phyloP scores from a whole-genome alignment of 2,797 vertebrate species.

The Urophycis tenuis region DNA sequence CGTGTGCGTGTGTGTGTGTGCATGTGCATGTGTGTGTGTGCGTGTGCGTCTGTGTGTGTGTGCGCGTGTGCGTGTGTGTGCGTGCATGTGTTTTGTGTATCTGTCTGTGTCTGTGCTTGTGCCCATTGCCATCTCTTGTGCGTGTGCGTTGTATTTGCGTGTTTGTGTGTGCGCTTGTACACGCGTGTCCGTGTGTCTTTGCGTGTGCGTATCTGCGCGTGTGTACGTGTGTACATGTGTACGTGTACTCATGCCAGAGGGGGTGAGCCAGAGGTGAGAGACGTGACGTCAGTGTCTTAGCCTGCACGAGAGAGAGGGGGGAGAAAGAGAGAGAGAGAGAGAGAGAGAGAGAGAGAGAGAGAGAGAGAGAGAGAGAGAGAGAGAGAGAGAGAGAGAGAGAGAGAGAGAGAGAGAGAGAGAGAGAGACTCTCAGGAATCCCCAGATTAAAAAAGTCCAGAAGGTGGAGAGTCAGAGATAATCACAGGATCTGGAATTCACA shows the following conservation, averaged over 20 bases:
- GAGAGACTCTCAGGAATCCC: conserved; percentile 83
- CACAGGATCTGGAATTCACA: conserved; percentile 96
- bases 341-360: too few relatives aligned
- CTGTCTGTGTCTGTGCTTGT: too few relatives aligned
- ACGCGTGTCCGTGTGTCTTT: background rate
- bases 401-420: background rate
- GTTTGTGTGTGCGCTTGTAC: too few relatives aligned
- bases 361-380: too few relatives aligned
- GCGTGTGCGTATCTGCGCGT: background rate
- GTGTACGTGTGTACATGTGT: conserved; percentile 5
- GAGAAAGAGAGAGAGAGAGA: too few relatives aligned
- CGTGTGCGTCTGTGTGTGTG: too few relatives aligned
- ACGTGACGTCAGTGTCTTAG: conserved; percentile 67
- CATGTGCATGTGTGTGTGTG: too few relatives aligned
- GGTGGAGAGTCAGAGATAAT: conserved; percentile 81
- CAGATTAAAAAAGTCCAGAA: conserved; percentile 93
- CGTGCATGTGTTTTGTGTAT: too few relatives aligned
- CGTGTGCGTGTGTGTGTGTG: background rate
- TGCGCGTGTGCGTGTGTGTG: too few relatives aligned
- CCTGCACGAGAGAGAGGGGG: conserved; percentile 54
- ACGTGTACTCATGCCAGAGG: conserved; percentile 27
- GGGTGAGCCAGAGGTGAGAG: conserved; percentile 84
- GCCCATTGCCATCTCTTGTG: too few relatives aligned
- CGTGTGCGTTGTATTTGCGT: too few relatives aligned
- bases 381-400: too few relatives aligned